A percentile compares a stretch with the other conserved stretches of the same genome.
Conservation (phyloP, 1,140 invertebrate genomes). For the Hycleus cichorii region DNA sequence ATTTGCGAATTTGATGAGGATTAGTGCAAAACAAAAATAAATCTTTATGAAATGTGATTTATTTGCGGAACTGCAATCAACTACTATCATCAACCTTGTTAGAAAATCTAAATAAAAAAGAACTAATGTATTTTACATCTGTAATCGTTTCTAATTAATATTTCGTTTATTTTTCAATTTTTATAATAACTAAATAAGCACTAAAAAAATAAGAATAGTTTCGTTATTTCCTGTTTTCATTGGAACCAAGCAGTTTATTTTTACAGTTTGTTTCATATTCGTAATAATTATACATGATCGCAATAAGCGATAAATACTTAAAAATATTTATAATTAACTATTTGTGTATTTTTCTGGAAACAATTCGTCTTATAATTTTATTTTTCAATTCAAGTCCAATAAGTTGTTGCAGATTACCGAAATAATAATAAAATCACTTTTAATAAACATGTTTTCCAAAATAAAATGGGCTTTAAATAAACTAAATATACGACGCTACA, state of each 20-base stretch:
- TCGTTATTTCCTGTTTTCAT: not conserved
- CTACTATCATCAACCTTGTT: constrained; percentile 14
- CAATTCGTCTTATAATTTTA: not conserved
- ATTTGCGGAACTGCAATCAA: constrained; percentile 16
- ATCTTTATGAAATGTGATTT: constrained; percentile 14
- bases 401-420: constrained; percentile 5
- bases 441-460: constrained; percentile 17
- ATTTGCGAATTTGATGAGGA: not conserved
- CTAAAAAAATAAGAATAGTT: constrained; percentile 3
- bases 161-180: constrained; percentile 6
- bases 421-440: constrained; percentile 4
- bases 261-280: constrained; percentile 19
- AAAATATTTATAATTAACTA: constrained; percentile 7
- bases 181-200: constrained; percentile 9
- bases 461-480: not conserved
- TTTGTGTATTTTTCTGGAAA: not conserved
- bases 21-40: constrained; percentile 3
- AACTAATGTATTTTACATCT: constrained; percentile 3
- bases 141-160: not conserved
- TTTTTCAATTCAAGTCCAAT: too few species aligned
- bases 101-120: constrained; percentile 10
- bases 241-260: constrained; percentile 11
- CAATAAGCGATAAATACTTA: constrained; percentile 16
- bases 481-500: not conserved
- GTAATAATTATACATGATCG: constrained; percentile 19